Evolutionary conservation across 2,797 vertebrate genomes (phyloP).

Genomic region (Silurus lanzhouensis): DNA sequence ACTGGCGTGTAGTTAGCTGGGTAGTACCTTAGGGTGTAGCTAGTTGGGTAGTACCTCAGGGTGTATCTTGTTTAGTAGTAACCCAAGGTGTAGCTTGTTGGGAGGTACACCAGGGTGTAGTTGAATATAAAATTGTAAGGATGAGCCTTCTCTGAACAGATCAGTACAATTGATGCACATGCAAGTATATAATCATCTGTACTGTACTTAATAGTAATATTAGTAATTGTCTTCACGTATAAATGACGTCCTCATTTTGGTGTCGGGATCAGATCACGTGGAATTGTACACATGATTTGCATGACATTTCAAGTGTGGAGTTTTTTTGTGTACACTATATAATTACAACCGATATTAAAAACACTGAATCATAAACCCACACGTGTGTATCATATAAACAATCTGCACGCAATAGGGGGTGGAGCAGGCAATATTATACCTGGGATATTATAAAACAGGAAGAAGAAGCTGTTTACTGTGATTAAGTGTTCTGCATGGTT

Average conservation of each 20-base stretch:
- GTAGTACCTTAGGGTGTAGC: background rate
- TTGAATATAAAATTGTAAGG: background rate
- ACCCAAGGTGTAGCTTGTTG: too few relatives aligned
- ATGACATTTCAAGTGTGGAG: background rate
- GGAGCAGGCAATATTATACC: background rate
- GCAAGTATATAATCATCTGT: background rate
- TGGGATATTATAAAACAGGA: constrained; percentile 7
- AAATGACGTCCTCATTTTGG: too few relatives aligned
- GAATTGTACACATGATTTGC: too few relatives aligned
- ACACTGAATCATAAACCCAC: background rate
- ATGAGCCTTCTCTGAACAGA: background rate
- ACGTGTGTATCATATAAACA: background rate
- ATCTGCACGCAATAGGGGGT: background rate
- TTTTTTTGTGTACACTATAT: background rate
- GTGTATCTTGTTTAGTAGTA: background rate
- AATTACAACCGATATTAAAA: background rate
- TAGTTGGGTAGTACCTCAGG: background rate
- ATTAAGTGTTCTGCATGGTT: constrained; percentile 37
- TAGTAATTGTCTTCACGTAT: too few relatives aligned
- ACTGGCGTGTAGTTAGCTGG: background rate
- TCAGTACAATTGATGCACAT: background rate
- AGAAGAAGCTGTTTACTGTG: constrained; percentile 15
- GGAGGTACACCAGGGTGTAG: too few relatives aligned
- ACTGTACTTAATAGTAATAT: too few relatives aligned
- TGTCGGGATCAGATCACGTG: too few relatives aligned